A percentile compares a stretch with the other conserved stretches of the same genome.
These are phyloP conservation scores for Callimorpha dominula DNA, from an alignment of 2,888 invertebrate species.

Conservation along the genomic window DNA sequence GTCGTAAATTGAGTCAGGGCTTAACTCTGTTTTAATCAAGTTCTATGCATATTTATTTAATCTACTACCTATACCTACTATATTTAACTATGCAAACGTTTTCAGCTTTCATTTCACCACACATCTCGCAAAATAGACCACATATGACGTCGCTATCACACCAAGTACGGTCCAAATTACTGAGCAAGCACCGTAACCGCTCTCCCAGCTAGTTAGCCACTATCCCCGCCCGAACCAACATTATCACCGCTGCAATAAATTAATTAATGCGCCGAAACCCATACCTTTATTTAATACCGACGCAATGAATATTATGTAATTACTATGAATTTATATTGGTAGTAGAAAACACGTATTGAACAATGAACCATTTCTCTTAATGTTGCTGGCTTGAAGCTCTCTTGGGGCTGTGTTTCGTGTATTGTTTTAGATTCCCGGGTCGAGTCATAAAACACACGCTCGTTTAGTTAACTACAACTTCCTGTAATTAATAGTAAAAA, in stretches of 20 bases:
- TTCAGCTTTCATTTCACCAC: not conserved
- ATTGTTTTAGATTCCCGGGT: too few relatives aligned
- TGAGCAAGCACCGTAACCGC: not conserved
- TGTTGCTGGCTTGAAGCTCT: too few relatives aligned
- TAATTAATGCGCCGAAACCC: constrained; percentile 34
- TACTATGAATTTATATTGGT: constrained; percentile 27
- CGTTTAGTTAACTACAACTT: too few relatives aligned
- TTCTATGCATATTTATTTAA: too few relatives aligned
- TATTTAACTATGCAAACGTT: not conserved
- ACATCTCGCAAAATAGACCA: not conserved
- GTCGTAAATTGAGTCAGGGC: too few relatives aligned
- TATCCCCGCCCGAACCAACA: constrained; percentile 18
- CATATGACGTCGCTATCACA: not conserved
- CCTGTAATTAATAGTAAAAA: too few relatives aligned
- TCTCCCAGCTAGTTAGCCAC: not conserved
- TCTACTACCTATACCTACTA: too few relatives aligned
- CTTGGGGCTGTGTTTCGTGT: too few relatives aligned
- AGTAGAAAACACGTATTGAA: not conserved
- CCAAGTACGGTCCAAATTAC: not conserved
- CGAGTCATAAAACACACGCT: too few relatives aligned
- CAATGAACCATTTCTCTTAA: too few relatives aligned
- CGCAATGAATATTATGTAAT: constrained; percentile 37
- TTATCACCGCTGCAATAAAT: constrained; percentile 28
- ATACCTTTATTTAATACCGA: constrained; percentile 44
- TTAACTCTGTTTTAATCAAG: too few relatives aligned